phyloP scores from a whole-genome alignment of 2,113 vertebrate genomes.

The Oreochromis tanganicae region DNA sequence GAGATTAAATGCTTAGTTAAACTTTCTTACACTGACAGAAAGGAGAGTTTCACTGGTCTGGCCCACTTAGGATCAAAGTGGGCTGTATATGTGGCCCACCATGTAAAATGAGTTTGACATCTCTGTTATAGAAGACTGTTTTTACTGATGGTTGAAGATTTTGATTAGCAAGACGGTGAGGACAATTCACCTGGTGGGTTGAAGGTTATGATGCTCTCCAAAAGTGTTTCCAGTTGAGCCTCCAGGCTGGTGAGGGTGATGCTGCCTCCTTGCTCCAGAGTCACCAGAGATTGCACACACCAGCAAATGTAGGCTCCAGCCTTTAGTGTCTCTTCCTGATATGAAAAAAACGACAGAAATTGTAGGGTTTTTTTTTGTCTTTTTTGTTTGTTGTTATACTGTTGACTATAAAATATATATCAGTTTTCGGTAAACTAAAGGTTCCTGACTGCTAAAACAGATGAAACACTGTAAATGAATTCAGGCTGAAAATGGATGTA shows the following conservation, averaged over 20 bases:
- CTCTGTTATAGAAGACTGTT: neutral
- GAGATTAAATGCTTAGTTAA: neutral
- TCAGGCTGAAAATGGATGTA: neutral
- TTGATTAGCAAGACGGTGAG: neutral
- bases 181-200: conserved; percentile 81
- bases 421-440: neutral
- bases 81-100: neutral
- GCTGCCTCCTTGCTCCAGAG: conserved; percentile 85
- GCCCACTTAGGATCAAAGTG: neutral
- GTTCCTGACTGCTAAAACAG: neutral
- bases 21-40: neutral
- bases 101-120: neutral
- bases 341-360: neutral
- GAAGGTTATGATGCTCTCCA: conserved; percentile 85
- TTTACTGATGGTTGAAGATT: neutral
- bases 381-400: neutral
- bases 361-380: neutral
- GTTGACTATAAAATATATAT: neutral
- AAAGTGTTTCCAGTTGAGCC: conserved; percentile 82
- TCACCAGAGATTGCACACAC: conserved; percentile 79
- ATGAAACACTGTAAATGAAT: neutral
- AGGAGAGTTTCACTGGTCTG: neutral
- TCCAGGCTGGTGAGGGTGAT: conserved; percentile 80
- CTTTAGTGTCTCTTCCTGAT: conserved; percentile 63
- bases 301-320: conserved; percentile 48